Conservation (phyloP, 1,140 invertebrate genomes). For the Latrodectus geometricus region DNA sequence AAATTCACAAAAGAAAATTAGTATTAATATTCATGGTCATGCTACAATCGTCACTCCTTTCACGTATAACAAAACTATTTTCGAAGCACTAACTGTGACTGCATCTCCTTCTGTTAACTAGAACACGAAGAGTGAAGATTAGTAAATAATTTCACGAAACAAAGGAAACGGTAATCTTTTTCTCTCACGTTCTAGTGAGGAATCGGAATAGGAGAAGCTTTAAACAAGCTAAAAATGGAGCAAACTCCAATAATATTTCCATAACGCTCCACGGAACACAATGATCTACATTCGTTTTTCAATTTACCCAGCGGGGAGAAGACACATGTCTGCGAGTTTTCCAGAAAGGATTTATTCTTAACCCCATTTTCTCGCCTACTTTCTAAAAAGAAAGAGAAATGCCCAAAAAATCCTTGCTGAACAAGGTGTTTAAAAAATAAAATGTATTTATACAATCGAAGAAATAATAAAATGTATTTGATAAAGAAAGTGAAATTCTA, state of each 20-base stretch:
- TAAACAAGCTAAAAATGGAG: conserved; percentile 22
- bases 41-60: no score
- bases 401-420: no score
- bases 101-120: background rate
- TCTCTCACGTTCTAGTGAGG: background rate
- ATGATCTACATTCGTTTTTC: conserved; percentile 44
- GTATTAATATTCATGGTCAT: no score
- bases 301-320: conserved; percentile 10
- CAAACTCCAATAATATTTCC: conserved; percentile 32
- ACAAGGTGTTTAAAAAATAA: no score
- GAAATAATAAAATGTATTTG: no score
- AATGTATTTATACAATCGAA: no score
- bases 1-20: no score
- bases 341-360: conserved; percentile 30
- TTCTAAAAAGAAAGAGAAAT: background rate
- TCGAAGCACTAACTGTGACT: background rate
- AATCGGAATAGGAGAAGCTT: background rate
- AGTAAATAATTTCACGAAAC: background rate
- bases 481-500: no score
- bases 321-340: background rate
- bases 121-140: background rate
- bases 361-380: background rate
- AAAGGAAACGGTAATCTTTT: background rate
- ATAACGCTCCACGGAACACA: conserved; percentile 32
- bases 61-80: background rate